These are phyloP conservation scores for Galleria mellonella DNA, from an alignment of 1,140 invertebrate genomes.

Conservation along the genomic window DNA sequence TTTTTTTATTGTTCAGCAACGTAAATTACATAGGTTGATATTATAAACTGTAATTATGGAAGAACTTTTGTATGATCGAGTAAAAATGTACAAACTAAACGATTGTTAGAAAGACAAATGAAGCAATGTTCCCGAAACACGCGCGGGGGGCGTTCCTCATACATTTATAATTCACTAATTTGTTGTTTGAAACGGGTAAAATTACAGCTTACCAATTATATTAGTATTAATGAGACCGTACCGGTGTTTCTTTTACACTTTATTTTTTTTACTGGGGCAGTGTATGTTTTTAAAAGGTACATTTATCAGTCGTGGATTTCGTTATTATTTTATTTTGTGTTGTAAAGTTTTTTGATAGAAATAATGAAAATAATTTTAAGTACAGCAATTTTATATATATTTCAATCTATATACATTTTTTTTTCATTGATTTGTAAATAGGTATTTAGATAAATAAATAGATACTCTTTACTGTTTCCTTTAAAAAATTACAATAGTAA, in stretches of 20 bases:
- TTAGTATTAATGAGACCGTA: conserved; percentile 61
- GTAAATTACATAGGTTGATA: not conserved
- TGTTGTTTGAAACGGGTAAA: conserved; percentile 62
- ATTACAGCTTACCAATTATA: conserved; percentile 64
- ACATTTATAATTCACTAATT: conserved; percentile 69
- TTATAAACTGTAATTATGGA: conserved; percentile 9
- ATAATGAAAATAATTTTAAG: too few species aligned
- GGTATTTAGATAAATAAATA: too few species aligned
- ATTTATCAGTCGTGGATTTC: too few species aligned
- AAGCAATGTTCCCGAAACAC: conserved; percentile 50
- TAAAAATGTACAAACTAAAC: conserved; percentile 13
- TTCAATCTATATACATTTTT: too few species aligned
- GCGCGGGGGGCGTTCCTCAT: conserved; percentile 46
- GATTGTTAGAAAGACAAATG: conserved; percentile 53
- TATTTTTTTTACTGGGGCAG: conserved; percentile 11
- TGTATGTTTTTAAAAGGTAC: too few species aligned
- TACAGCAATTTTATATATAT: too few species aligned
- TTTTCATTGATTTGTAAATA: too few species aligned
- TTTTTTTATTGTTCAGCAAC: not conserved
- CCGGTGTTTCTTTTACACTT: conserved; percentile 31
- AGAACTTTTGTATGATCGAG: not conserved
- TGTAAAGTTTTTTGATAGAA: too few species aligned
- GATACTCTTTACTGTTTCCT: too few species aligned
- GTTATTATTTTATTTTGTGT: too few species aligned
- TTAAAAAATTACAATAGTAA: too few species aligned